Conservation (phyloP, 2,888 invertebrate species). For the Calameuta filiformis region DNA sequence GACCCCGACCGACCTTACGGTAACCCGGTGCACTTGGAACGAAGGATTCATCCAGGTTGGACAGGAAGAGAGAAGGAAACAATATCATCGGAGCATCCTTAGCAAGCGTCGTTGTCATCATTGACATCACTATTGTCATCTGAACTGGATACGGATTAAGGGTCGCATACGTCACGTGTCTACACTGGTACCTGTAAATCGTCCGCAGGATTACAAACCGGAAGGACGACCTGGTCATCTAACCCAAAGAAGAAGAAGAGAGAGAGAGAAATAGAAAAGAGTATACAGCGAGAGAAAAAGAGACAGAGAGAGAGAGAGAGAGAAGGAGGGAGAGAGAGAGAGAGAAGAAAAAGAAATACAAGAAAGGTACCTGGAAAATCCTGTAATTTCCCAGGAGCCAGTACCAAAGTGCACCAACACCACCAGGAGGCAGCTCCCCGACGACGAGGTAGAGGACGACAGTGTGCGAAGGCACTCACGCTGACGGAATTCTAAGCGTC, state of each 20-base stretch:
- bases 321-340: neutral
- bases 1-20: neutral
- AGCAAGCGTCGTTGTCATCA: neutral
- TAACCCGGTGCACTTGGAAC: neutral
- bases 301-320: conserved; percentile 14
- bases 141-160: neutral
- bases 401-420: neutral
- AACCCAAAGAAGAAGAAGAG: conserved; percentile 5
- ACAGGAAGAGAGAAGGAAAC: neutral
- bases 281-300: conserved; percentile 5
- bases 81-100: neutral
- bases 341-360: neutral
- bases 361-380: conserved; percentile 1
- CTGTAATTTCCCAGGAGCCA: conserved; percentile 4
- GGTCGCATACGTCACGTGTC: neutral
- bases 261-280: conserved; percentile 9
- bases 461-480: neutral
- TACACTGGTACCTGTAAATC: neutral
- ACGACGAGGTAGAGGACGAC: neutral
- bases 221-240: neutral
- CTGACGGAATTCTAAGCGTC: conserved; percentile 1
- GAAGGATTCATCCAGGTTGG: neutral
- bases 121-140: neutral
- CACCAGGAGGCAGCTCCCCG: neutral
- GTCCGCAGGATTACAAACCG: neutral